Conservation (phyloP, 2,888 invertebrate species). For the Eupithecia exiguata region DNA sequence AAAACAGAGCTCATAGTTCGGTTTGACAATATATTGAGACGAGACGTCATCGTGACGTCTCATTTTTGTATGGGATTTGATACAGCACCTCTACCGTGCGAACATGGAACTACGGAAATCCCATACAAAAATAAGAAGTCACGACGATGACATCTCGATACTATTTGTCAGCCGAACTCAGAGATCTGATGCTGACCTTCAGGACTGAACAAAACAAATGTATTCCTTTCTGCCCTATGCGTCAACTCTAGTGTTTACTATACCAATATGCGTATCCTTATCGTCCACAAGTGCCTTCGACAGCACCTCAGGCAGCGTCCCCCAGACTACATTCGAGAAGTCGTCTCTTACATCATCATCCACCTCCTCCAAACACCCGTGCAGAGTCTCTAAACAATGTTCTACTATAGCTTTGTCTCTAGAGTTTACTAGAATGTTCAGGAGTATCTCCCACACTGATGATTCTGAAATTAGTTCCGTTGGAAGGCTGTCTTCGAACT, state of each 20-base stretch:
- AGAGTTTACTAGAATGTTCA: slow-evolving; percentile 64
- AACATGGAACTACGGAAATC: no score
- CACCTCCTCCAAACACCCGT: slow-evolving; percentile 60
- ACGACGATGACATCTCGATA: no score
- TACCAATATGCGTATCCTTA: slow-evolving; percentile 63
- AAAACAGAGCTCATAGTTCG: no score
- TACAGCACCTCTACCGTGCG: no score
- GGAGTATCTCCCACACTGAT: slow-evolving; percentile 68
- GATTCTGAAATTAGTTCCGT: slow-evolving; percentile 63
- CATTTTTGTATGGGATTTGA: no score
- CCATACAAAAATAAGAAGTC: no score
- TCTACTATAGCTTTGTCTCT: slow-evolving; percentile 51
- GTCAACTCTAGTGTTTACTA: not conserved
- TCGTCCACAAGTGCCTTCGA: slow-evolving; percentile 65
- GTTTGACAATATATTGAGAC: no score
- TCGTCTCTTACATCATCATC: slow-evolving; percentile 59
- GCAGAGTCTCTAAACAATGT: slow-evolving; percentile 66
- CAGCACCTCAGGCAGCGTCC: slow-evolving; percentile 65
- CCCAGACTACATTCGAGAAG: slow-evolving; percentile 65
- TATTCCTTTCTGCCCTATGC: no score
- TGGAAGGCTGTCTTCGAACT: slow-evolving; percentile 68
- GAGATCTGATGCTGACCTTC: no score
- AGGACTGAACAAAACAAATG: no score
- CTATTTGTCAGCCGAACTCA: no score
- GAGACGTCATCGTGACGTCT: no score